phyloP scores from a whole-genome alignment of 2,113 vertebrate species.

The Tiliqua scincoides region DNA sequence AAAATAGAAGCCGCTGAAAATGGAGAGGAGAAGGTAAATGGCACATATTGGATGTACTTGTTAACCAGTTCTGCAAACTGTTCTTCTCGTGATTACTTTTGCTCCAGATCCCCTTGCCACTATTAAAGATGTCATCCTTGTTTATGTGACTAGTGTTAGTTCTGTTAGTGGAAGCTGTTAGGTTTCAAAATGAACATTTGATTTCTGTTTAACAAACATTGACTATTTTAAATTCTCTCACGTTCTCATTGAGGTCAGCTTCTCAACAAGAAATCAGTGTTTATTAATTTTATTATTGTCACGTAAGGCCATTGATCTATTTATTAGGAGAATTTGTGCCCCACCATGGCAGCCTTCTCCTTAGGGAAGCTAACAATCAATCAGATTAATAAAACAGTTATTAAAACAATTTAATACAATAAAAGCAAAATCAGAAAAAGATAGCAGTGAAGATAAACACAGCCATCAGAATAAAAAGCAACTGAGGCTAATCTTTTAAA shows the following conservation, averaged over 20 bases:
- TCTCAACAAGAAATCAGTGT: not conserved
- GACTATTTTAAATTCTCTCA: not conserved
- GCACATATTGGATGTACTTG: not conserved
- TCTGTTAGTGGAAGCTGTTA: not conserved
- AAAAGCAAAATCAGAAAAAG: too few relatives aligned
- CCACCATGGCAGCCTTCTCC: too few relatives aligned
- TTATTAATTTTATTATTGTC: not conserved
- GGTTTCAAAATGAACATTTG: not conserved
- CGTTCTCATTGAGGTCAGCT: not conserved
- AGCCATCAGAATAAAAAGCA: too few relatives aligned
- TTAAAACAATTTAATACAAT: too few relatives aligned
- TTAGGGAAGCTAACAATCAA: too few relatives aligned
- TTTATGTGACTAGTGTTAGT: not conserved
- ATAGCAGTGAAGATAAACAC: too few relatives aligned
- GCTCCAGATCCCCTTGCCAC: not conserved
- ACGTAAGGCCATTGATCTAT: too few relatives aligned
- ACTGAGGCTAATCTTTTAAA: too few relatives aligned
- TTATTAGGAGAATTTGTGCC: too few relatives aligned
- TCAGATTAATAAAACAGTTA: too few relatives aligned
- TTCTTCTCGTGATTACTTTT: not conserved
- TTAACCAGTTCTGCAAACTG: not conserved
- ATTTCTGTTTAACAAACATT: not conserved
- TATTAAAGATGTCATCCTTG: not conserved
- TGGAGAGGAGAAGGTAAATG: conserved; percentile 84
- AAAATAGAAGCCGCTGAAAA: conserved; percentile 79